Percentiles rank a stretch among this genome's conserved stretches.
These are phyloP conservation scores for Aleiodes sp. DNA, from an alignment of 1,140 invertebrate genomes.

Conservation along the genomic window DNA sequence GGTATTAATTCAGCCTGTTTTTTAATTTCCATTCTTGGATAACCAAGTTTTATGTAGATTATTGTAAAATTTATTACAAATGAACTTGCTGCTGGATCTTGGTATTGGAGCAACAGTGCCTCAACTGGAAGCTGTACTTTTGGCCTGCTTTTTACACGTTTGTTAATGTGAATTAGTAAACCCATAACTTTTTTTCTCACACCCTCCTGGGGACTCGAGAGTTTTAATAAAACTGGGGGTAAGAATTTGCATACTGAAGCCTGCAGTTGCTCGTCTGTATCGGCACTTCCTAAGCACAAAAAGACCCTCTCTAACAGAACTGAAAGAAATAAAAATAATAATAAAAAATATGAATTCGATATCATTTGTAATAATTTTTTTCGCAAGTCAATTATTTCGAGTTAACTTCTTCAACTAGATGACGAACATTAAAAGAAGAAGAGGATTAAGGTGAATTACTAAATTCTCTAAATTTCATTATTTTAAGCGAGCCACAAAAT, in stretches of 20 bases:
- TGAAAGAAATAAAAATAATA: conserved; percentile 13
- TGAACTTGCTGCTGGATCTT: conserved; percentile 78
- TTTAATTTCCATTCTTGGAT: conserved; percentile 78
- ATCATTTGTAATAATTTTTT: background rate
- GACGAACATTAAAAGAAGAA: too few relatives aligned
- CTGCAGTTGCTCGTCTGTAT: conserved; percentile 89
- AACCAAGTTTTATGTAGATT: conserved; percentile 93
- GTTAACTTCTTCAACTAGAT: too few relatives aligned
- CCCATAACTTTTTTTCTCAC: conserved; percentile 93
- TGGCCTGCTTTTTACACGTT: conserved; percentile 84
- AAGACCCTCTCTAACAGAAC: conserved; percentile 90
- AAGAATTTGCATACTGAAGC: conserved; percentile 85
- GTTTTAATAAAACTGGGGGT: conserved; percentile 87
- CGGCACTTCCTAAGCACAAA: conserved; percentile 85
- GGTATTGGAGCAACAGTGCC: conserved; percentile 82
- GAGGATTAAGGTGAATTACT: too few relatives aligned
- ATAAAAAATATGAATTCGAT: background rate
- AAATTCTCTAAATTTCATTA: too few relatives aligned
- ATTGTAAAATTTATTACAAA: conserved; percentile 95
- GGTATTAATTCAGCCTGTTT: conserved; percentile 83
- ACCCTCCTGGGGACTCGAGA: conserved; percentile 85
- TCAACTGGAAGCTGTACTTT: conserved; percentile 89
- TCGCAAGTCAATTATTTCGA: too few relatives aligned
- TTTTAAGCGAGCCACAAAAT: too few relatives aligned
- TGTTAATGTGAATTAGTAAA: conserved; percentile 91